Percentiles rank a stretch among this genome's conserved stretches.
These are phyloP conservation scores for Hyles vespertilio DNA, from an alignment of 1,140 invertebrate species.

Conservation along the genomic window DNA sequence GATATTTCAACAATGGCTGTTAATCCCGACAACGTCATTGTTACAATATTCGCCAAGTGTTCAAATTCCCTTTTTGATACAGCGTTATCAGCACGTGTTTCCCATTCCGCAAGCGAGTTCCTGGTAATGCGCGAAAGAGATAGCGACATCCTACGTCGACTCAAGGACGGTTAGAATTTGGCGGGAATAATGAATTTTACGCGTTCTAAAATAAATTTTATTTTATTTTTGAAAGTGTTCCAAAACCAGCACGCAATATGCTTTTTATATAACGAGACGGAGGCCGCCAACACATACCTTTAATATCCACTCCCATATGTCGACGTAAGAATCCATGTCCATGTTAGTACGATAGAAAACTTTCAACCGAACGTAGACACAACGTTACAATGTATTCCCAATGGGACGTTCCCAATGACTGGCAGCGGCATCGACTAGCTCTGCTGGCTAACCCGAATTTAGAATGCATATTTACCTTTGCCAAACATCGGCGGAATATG, in stretches of 20 bases:
- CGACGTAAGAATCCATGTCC: conserved; percentile 47
- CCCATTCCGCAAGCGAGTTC: conserved; percentile 7
- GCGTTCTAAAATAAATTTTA: conserved; percentile 5
- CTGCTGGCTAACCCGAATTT: conserved; percentile 47
- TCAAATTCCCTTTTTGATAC: not conserved
- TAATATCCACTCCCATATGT: conserved; percentile 53
- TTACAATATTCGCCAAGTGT: not conserved
- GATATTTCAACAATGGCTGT: not conserved
- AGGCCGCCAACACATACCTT: conserved; percentile 38
- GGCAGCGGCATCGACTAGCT: conserved; percentile 15
- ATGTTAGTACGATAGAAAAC: conserved; percentile 17
- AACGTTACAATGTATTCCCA: conserved; percentile 7
- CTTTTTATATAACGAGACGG: not conserved
- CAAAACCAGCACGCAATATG: conserved; percentile 7
- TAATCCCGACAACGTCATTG: conserved; percentile 1
- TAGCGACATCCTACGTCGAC: conserved; percentile 1
- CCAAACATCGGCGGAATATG: conserved; percentile 76
- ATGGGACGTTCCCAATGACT: conserved; percentile 15
- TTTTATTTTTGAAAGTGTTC: conserved; percentile 17
- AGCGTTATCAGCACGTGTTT: conserved; percentile 16
- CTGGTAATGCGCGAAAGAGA: conserved; percentile 8
- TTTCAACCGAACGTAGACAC: not conserved
- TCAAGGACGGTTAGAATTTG: conserved; percentile 1
- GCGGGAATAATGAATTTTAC: conserved; percentile 11
- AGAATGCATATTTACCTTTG: conserved; percentile 74